Conservation (phyloP, 1,140 invertebrate genomes). For the Drosophila quadrilineata region DNA sequence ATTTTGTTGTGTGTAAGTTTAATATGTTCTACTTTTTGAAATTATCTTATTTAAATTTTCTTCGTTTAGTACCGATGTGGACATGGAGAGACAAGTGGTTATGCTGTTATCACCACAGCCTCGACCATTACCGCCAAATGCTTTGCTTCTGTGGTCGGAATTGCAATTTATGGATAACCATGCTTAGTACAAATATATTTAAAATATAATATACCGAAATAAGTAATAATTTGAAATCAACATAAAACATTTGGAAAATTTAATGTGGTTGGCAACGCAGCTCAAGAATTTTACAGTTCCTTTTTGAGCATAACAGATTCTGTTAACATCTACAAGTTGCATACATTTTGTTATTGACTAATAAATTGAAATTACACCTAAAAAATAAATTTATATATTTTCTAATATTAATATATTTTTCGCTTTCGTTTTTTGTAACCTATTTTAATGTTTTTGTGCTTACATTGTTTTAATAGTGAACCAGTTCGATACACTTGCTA, state of each 20-base stretch:
- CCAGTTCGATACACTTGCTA: not conserved
- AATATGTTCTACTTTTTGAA: not conserved
- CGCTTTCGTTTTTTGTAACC: not conserved
- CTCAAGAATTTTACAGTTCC: too few species aligned
- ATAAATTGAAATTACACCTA: too few species aligned
- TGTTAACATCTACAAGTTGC: too few species aligned
- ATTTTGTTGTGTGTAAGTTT: slow-evolving; percentile 95
- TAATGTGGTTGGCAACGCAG: too few species aligned
- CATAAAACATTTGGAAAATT: not conserved
- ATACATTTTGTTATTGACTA: too few species aligned
- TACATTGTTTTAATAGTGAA: not conserved
- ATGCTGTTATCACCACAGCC: slow-evolving; percentile 96
- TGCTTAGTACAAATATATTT: slow-evolving; percentile 35
- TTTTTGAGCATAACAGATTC: too few species aligned
- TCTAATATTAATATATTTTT: too few species aligned
- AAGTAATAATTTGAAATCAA: not conserved
- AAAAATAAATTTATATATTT: too few species aligned
- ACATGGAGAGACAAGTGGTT: slow-evolving; percentile 91
- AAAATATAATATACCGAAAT: not conserved
- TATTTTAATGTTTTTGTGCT: not conserved
- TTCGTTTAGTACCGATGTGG: slow-evolving; percentile 90
- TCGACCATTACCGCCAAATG: slow-evolving; percentile 93
- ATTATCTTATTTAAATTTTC: not conserved
- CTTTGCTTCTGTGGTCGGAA: slow-evolving; percentile 90
- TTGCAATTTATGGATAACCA: slow-evolving; percentile 95